Percentiles rank a stretch among this genome's conserved stretches.
Evolutionary conservation across 2,888 invertebrate genomes (phyloP).

Genomic region (Ectemnius lituratus): DNA sequence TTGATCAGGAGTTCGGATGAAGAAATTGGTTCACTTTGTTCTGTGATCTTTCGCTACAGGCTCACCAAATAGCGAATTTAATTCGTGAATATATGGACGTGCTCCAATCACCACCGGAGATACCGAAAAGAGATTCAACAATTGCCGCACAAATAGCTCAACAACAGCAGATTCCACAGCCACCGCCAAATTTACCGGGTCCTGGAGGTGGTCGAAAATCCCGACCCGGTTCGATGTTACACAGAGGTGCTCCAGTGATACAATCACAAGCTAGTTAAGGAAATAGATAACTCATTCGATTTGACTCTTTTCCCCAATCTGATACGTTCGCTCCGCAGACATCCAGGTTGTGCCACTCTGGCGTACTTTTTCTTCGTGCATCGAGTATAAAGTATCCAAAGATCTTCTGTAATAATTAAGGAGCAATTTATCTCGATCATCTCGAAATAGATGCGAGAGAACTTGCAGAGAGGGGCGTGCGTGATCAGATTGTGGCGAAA

Average conservation of each 20-base stretch:
- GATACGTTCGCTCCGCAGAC: constrained; percentile 32
- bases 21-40: background rate
- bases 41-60: constrained; percentile 79
- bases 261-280: constrained; percentile 81
- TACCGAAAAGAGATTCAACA: constrained; percentile 72
- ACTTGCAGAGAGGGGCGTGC: no score
- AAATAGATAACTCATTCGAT: constrained; percentile 40
- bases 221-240: constrained; percentile 80
- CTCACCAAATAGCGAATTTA: constrained; percentile 94
- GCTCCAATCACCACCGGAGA: constrained; percentile 78
- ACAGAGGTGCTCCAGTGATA: constrained; percentile 80
- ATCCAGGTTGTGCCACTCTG: background rate
- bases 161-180: constrained; percentile 54
- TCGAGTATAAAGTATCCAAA: no score
- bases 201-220: constrained; percentile 70
- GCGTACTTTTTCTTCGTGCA: no score
- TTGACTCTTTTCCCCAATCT: constrained; percentile 41
- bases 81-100: constrained; percentile 93
- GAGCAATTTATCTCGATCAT: no score
- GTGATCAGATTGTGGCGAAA: constrained; percentile 43
- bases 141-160: constrained; percentile 70
- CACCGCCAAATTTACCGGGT: constrained; percentile 50
- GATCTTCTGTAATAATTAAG: no score
- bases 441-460: no score
- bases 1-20: no score